Evolutionary conservation across 2,888 invertebrate genomes (phyloP), one percentile per base, ranked within the genome.

Genomic region (Amphimallon solstitiale): DNA sequence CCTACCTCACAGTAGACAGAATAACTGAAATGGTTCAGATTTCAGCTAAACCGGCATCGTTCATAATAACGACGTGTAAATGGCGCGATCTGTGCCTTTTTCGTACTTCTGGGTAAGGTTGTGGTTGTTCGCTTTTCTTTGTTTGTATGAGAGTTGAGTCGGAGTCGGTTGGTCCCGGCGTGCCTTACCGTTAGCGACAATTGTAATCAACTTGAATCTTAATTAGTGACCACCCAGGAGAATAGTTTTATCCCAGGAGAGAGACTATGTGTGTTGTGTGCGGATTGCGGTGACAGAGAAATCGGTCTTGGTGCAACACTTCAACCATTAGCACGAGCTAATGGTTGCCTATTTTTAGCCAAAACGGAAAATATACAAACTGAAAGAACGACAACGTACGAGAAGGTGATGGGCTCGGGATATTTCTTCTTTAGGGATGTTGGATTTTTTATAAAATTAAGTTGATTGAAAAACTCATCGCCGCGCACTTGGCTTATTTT

Each of bases 171-270:
- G 72, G 71, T 69, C 72, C n/a, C 78, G 76, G 81, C 80, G 81
- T 82, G 80, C 80, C 82, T 77, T 82, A 82, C 82, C 81, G 81
- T 81, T 82, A 81, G 80, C 80, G 79, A 82, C 81, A 82, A 82
- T 82, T 82, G 82, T 78, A 82, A 82, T 83, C 83, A 82, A 79
- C 78, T 78, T 82, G 82, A 83, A 82, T 83, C 81, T 82, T 83
- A 83, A 83, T 83, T 83, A 83, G 82, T 72, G 82, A 79, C 83
- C 83, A 83, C 83, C 83, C 83, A 82, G 76, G 80, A 80, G 79
- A 76, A 79, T 79, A 79, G 80, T 78, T 80, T 79, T 78, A 79
- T 77, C 78, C 78, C 48, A 14, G 62, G 62, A 49, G 62, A 21
- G 40, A 48, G 21, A 23, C 7, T 51, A 12, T 35, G 14, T 51